Conservation (phyloP, 2,797 vertebrate species). For the Acrocephalus scirpaceus region DNA sequence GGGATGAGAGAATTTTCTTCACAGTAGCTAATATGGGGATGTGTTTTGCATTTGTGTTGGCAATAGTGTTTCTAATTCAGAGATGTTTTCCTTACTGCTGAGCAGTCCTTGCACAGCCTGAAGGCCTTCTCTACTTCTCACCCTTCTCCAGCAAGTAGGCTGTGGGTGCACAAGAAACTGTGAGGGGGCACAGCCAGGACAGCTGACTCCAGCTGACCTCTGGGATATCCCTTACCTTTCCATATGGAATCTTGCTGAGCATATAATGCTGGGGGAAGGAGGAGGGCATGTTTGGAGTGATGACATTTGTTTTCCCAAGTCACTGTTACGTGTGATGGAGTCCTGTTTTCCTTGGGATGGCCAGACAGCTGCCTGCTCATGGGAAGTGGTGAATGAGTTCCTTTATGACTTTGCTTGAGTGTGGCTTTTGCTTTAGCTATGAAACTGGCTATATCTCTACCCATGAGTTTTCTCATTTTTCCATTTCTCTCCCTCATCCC, state of each 20-base stretch:
- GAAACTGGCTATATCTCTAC: not conserved
- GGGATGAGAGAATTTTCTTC: not conserved
- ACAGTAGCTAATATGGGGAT: too few species aligned
- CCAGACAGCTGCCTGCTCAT: not conserved
- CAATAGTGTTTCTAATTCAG: not conserved
- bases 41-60: not conserved
- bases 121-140: not conserved
- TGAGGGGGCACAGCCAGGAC: not conserved
- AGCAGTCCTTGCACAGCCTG: not conserved
- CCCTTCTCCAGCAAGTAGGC: not conserved
- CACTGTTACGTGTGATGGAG: fast-evolving
- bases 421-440: not conserved
- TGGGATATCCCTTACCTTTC: too few species aligned
- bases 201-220: not conserved
- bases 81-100: not conserved
- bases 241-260: not conserved
- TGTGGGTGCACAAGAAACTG: not conserved
- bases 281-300: fast-evolving
- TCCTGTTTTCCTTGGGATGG: not conserved
- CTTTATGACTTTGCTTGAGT: not conserved
- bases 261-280: not conserved
- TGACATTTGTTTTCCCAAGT: not conserved
- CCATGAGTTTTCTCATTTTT: not conserved
- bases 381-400: not conserved
- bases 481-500: not conserved